Percentiles rank a stretch among this genome's conserved stretches.
Conservation (phyloP, 2,888 invertebrate species). For the Emmelina monodactyla region DNA sequence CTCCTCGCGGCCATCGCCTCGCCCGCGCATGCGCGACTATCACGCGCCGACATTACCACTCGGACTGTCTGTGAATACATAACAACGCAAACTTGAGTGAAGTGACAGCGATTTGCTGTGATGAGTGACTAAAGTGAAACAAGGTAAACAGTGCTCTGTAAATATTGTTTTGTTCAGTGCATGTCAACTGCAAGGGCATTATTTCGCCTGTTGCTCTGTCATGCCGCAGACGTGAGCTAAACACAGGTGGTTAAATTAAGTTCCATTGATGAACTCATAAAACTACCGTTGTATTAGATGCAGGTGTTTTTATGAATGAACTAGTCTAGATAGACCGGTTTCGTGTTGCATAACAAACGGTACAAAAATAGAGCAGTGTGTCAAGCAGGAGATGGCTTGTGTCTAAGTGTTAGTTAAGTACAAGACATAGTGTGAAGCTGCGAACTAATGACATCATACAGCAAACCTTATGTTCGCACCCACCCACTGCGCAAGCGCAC, state of each 20-base stretch:
- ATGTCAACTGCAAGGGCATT: slow-evolving; percentile 36
- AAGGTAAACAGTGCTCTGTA: slow-evolving; percentile 31
- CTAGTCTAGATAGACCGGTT: slow-evolving; percentile 29
- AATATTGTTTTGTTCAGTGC: slow-evolving; percentile 18
- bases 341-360: slow-evolving; percentile 34
- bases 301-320: slow-evolving; percentile 38
- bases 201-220: slow-evolving; percentile 25
- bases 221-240: no score
- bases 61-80: no score
- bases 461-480: slow-evolving; percentile 34
- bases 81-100: slow-evolving; percentile 26
- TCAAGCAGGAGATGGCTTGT: slow-evolving; percentile 16
- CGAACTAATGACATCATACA: slow-evolving; percentile 53
- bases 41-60: no score
- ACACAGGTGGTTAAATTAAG: no score
- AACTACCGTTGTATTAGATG: slow-evolving; percentile 29
- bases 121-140: slow-evolving; percentile 28
- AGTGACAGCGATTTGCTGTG: slow-evolving; percentile 42
- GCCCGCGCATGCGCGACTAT: slow-evolving; percentile 33
- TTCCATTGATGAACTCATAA: slow-evolving; percentile 1
- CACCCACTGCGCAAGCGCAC: slow-evolving; percentile 36
- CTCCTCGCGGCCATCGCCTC: slow-evolving; percentile 41
- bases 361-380: slow-evolving; percentile 30
- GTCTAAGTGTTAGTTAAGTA: background rate
- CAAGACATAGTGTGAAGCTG: slow-evolving; percentile 25